phyloP scores from a whole-genome alignment of 2,797 vertebrate species.

The Mormyrus proboscirostris region DNA sequence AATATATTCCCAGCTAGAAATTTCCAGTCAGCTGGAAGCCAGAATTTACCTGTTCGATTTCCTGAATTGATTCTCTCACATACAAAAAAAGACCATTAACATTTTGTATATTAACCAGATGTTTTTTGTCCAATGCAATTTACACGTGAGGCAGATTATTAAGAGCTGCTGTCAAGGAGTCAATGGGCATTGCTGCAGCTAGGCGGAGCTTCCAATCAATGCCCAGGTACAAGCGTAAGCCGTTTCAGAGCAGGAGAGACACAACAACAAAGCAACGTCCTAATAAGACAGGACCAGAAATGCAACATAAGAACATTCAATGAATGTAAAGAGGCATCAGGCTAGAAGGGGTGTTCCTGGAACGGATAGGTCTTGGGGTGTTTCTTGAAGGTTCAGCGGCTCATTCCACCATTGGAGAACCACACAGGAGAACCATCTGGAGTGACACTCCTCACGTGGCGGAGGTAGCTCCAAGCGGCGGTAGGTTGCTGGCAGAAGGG shows the following conservation, averaged over 20 bases:
- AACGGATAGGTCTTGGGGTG: neutral
- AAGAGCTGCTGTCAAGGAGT: neutral
- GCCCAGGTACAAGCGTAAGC: neutral
- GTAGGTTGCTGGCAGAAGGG: neutral
- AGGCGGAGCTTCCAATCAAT: neutral
- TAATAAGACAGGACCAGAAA: neutral
- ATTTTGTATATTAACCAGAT: neutral
- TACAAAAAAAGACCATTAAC: neutral
- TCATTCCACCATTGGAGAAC: neutral
- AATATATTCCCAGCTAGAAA: neutral
- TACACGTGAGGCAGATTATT: neutral
- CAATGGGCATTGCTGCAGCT: neutral
- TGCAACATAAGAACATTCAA: neutral
- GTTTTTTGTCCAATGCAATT: neutral
- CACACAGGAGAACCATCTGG: neutral
- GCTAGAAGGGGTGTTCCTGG: neutral
- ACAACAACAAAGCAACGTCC: neutral
- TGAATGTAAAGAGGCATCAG: neutral
- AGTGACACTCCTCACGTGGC: neutral
- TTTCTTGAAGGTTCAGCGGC: neutral
- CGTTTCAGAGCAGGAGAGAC: neutral
- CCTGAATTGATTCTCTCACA: neutral
- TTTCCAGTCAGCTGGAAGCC: neutral
- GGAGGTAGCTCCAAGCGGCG: neutral
- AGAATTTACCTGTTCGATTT: neutral